Base-by-base conservation (phyloP, 1,140 invertebrate species). In the Coptotermes formosanus region DNA sequence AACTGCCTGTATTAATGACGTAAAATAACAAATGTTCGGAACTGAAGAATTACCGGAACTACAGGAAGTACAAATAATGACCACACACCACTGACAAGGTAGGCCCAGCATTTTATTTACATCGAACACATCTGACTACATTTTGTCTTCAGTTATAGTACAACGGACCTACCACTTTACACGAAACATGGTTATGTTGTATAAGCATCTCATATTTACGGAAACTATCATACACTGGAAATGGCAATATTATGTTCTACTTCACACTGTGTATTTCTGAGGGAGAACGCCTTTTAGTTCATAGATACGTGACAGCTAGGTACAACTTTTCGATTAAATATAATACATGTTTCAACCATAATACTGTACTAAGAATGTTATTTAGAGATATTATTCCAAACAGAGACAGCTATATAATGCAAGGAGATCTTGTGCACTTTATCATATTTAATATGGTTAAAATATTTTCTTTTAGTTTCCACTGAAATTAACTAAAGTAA, bases 101-200 rank as follows among this genome's bases (percentile, higher is more conserved):
- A 75, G 64, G n/a, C 64, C 64, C 64, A 75, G 30, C 25, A n/a
- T 75, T 75, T 75, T 75, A 75, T 75, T 75, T 75, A 75, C 64
- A 75, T n/a, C 64, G 25, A 75, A 75, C 64, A 75, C n/a, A 30
- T 75, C 25, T 75, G 3, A 75, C 25, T 75, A 75, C 64, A 75
- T 75, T n/a, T 75, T 9, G 14, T 75, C 30, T 75, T 75, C n/a
- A 75, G 64, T 9, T 75, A 75, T 75, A 75, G 64, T 75, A 75
- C 64, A 75, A 11, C 4, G 64, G 64, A 25, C 64, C 64, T 75
- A 30, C 30, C 8, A 75, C n/a, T n/a, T 75, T 75, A 75, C 64
- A 75, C n/a, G 30, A 16, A 75, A 75, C 6, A n/a, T 75, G n/a
- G 1, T 30, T 75, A 30, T 75, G n/a, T 75, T 75, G 25, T 75